A percentile compares a stretch with the other conserved stretches of the same genome.
Evolutionary conservation across 2,113 vertebrate genomes (phyloP).

Genomic region (Poecilia latipinna): DNA sequence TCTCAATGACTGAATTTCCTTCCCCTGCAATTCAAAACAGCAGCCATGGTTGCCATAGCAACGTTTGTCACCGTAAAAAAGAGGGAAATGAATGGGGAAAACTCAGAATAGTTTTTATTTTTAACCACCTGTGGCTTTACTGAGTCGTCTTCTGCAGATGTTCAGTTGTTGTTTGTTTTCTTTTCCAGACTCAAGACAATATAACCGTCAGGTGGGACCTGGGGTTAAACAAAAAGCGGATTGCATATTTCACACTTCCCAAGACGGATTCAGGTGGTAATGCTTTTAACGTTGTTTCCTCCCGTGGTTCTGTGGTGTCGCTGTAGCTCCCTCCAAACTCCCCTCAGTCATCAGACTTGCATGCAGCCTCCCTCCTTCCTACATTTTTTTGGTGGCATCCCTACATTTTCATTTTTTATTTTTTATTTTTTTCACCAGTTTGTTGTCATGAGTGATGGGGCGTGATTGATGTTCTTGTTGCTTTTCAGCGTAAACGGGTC

Average conservation of each 20-base stretch:
- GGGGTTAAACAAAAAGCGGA: slow-evolving; percentile 99
- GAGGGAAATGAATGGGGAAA: too few relatives aligned
- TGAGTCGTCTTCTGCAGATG: not conserved
- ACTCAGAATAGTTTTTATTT: too few relatives aligned
- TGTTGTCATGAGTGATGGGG: not conserved
- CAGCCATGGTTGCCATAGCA: too few relatives aligned
- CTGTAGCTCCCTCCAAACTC: slow-evolving; percentile 32
- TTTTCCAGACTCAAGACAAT: slow-evolving; percentile 95
- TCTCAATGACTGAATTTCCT: too few relatives aligned
- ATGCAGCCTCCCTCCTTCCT: slow-evolving; percentile 43
- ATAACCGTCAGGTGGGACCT: slow-evolving; percentile 99
- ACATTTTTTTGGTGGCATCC: slow-evolving; percentile 55
- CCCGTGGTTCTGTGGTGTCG: slow-evolving; percentile 59
- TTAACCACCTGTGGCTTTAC: not conserved
- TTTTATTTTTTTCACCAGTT: slow-evolving; percentile 3
- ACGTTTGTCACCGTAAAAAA: too few relatives aligned
- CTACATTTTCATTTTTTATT: slow-evolving; percentile 31
- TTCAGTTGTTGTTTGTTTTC: slow-evolving; percentile 2
- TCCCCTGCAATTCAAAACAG: too few relatives aligned
- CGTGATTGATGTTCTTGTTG: not conserved
- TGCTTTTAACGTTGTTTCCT: slow-evolving; percentile 57
- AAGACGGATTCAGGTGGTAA: slow-evolving; percentile 98
- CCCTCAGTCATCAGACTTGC: slow-evolving; percentile 35
- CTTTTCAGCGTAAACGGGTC: not conserved
- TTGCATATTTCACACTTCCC: slow-evolving; percentile 98